These are phyloP conservation scores for Brachionus koreanus DNA, from an alignment of 1,140 invertebrate species.

Conservation along the genomic window DNA sequence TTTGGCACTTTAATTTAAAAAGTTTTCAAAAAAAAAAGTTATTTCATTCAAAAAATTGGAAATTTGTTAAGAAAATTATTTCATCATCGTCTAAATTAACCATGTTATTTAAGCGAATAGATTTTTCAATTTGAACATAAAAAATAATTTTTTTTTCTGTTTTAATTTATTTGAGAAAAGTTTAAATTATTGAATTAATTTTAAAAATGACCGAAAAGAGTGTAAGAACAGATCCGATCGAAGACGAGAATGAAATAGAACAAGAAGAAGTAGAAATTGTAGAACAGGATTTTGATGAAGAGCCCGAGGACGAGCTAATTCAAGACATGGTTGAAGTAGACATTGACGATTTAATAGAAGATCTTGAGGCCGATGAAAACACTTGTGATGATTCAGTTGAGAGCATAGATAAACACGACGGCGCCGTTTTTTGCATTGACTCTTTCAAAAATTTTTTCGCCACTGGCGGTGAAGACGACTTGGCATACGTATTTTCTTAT, in stretches of 20 bases:
- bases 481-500: neutral
- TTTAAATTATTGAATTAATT: too few relatives aligned
- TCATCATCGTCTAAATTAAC: too few relatives aligned
- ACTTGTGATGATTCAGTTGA: slow-evolving; percentile 10
- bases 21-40: too few relatives aligned
- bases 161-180: too few relatives aligned
- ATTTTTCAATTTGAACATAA: too few relatives aligned
- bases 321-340: neutral
- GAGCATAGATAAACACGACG: slow-evolving; percentile 10
- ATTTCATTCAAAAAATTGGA: too few relatives aligned
- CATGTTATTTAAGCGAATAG: too few relatives aligned
- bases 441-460: slow-evolving; percentile 32
- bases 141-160: too few relatives aligned
- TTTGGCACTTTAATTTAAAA: neutral
- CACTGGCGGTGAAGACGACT: slow-evolving; percentile 34
- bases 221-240: neutral
- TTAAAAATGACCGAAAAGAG: slow-evolving; percentile 13
- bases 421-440: slow-evolving; percentile 28
- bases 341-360: slow-evolving; percentile 8
- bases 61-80: too few relatives aligned
- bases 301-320: neutral
- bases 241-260: neutral
- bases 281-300: neutral
- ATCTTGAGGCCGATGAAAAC: slow-evolving; percentile 18
- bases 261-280: neutral